A percentile compares a stretch with the other conserved stretches of the same genome.
Evolutionary conservation across 2,797 vertebrate species (phyloP).

Genomic region (Enteromius paludinosus): DNA sequence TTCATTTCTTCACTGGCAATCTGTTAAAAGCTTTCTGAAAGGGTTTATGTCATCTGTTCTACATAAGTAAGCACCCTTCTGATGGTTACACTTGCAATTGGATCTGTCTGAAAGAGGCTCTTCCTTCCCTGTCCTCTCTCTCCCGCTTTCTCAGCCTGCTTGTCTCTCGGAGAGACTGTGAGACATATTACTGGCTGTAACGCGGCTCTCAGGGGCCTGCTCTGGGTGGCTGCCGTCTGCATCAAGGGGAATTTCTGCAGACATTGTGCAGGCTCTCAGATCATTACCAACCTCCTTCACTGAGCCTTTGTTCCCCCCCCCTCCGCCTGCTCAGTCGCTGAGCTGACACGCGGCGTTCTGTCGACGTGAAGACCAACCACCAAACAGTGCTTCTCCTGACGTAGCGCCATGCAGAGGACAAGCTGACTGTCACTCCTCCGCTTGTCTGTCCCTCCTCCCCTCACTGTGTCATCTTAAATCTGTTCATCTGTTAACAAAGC

Average conservation of each 20-base stretch:
- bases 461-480: constrained; percentile 60
- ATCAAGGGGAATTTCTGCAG: constrained; percentile 67
- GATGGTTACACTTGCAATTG: constrained; percentile 29
- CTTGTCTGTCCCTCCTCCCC: constrained; percentile 40
- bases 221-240: constrained; percentile 58
- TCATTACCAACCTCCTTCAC: constrained; percentile 66
- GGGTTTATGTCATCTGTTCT: constrained; percentile 19
- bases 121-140: constrained; percentile 41
- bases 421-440: constrained; percentile 62
- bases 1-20: constrained; percentile 5
- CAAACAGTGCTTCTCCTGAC: constrained; percentile 62
- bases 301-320: constrained; percentile 67
- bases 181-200: constrained; percentile 60
- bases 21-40: constrained; percentile 27
- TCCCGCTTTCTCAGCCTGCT: constrained; percentile 26
- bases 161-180: constrained; percentile 39
- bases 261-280: constrained; percentile 67
- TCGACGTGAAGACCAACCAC: constrained; percentile 65
- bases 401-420: constrained; percentile 68
- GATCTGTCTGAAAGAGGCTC: constrained; percentile 36
- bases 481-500: constrained; percentile 72
- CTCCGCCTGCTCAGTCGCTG: constrained; percentile 56
- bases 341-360: constrained; percentile 63
- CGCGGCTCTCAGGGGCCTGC: constrained; percentile 57
- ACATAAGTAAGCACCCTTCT: constrained; percentile 7